Evolutionary conservation across 2,113 vertebrate genomes (phyloP), one percentile per base, ranked within the genome.

Genomic region (Hepsetus odoe): DNA sequence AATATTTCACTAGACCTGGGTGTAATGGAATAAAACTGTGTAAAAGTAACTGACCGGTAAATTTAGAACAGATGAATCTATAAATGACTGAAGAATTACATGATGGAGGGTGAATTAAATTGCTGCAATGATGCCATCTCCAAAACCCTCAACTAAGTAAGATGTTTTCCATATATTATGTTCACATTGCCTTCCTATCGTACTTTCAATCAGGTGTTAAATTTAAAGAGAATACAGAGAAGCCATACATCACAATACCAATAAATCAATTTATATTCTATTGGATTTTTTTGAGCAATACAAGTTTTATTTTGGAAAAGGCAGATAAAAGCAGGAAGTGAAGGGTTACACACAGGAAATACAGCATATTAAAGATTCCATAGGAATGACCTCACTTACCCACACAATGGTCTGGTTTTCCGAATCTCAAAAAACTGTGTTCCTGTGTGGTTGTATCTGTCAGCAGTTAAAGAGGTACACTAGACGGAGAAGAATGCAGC

Each of bases 351-450:
- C 35, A 81, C 56, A 71, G 66, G 66, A 65, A 75, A 65, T 14
- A 76, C 26, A 75, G 61, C 33, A 77, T 55, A 40, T 22, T 24
- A 4, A 40, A 62, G 26, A 64, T 78, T 22, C 10, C 55, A 49
- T n/a, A 44, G 55, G 13, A 14, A 38, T 24, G 62, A 35, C 75
- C 24, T 49, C 51, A 89, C 96, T 94, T 89, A 99, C 97, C 97
- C 97, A 83, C 95, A 96, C 35, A 99, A 88, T 32, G 97, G 97
- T 86, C 97, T 94, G 81, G 90, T 95, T 92, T 99, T 99, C 89
- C 95, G 96, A 85, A 99, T 97, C 89, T 99, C 97, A 53, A 98
- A 99, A 93, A 99, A 98, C 88, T 99, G 97, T 20, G 96, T 99
- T 89, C 97, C 97, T 0, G 97, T 99, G 83, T 99, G 97, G 92